Evolutionary conservation across 2,888 invertebrate species (phyloP), one percentile per base, ranked within the genome.

Genomic region (Drosophila diplacantha): DNA sequence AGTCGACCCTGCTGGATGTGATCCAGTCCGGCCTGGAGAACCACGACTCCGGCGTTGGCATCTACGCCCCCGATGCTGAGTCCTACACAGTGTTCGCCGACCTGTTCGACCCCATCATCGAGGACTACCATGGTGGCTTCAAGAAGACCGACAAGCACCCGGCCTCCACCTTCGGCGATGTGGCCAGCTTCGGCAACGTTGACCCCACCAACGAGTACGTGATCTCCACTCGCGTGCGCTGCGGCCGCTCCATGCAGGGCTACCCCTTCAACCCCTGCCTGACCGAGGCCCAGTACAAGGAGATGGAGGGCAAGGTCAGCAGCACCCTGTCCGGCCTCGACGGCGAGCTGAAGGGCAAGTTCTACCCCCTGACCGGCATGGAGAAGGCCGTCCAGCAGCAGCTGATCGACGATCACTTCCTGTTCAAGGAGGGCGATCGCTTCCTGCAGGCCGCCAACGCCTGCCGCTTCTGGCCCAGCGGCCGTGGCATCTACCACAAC

Each of bases 191-290:
- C 83, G 94, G 94, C 87, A 96, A 98, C 90, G 91, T 98, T 85
- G 98, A 98, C 91, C 96, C 98, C 68, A 92, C 93, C 85, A 92
- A 93, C 82, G 95, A 97, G 89, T 97, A 91, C 90, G 94, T 99
- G 75, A 95, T 98, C 76, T 97, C 97, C 55, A 98, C 98, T 86
- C 95, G 98, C 86, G 96, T 98, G 66, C 94, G 98, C 86, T 97
- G 98, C 90, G 98, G 98, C 71, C 96, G 98, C 88, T 96, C 96
- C 86, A 88, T 96, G 92, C 93, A 95, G 86, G 98, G 98, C 66
- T 98, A 97, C 89, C 97, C 97, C 79, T 98, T 98, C 94, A 98
- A 98, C 91, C 98, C 98, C 76, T 97, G 97, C 91, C 90, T 98
- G 73, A 96, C 96, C 67, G 97, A 98, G 91, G 95, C 94, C 85